Evolutionary conservation across 1,140 invertebrate species (phyloP), one percentile per base, ranked within the genome.

Genomic region (Drosophila orena): DNA sequence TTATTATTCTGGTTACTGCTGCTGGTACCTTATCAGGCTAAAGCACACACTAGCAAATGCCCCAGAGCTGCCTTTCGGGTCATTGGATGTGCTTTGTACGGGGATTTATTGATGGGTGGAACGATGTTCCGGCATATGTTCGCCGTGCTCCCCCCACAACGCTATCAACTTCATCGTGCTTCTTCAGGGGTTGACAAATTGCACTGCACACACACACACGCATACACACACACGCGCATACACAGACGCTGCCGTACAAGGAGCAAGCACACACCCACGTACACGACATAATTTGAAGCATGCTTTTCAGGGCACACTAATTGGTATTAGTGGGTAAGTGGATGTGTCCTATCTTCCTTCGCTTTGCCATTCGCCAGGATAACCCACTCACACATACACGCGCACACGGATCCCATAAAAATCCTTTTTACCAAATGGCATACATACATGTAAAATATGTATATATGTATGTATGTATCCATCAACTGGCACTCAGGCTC

Each of bases 281-380:
- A 50, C 59, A 74, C 70, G 61, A 65, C 56, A 79, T 74, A 79
- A 79, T 86, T 81, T 86, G 83, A 79, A 86, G 79, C 79, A 88
- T 69, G 69, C 83, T 83, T 83, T 79, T 38, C 61, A 46, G 79
- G 61, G 72, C 84, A 83, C 79, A 73, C 83, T 86, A 86, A 86
- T 86, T 86, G 83, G 83, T 86, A 83, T 83, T 88, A 83, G 83
- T 79, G 71, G 74, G 58, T 34, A 70, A 81, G 74, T 86, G 81
- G 68, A 57, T 64, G 73, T 88, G 83, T 79, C 46, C 61, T 86
- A 86, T 86, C 83, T 81, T 40, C 47, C 47, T 61, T 34, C 54
- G 47, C 44, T 27, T 44, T 24, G 27, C 22, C 34, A 54, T 22
- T 44, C 10, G 35, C 43, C 73, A 49, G 66, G 58, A 53, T 79